Evolutionary conservation across 2,888 invertebrate species (phyloP), one percentile per base, ranked within the genome.

Genomic region (Brachypalpus laphriformis): DNA sequence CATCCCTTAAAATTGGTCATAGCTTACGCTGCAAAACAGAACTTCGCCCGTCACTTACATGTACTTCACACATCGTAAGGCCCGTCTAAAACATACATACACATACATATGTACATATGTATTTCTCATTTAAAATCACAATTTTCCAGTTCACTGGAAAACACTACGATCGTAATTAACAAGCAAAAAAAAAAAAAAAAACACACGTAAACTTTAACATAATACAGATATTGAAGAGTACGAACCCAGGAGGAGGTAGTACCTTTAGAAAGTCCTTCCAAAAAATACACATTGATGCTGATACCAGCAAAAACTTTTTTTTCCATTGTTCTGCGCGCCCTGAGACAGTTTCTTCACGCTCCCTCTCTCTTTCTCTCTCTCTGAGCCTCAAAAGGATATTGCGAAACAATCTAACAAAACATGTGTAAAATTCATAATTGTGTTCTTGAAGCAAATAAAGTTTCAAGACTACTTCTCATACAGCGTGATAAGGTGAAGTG

Each of bases 381-480:
- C 11, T 11, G 6, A 9, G 2, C 14, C 8, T 3, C 18, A 8
- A 9, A 9, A 9, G 25, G n/a, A 34, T 45, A 49, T 20, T 16
- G 11, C 9, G 40, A 49, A 80, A 61, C 57, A 80, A 68, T 45
- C 37, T 28, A 37, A 11, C 34, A 22, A 74, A 54, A 74, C 51
- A 61, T 61, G 66, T 61, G 74, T 61, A 45, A 61, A 45, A 66
- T 81, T 61, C 28, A 45, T 37, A 37, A 68, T 54, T 72, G 45
- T 25, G n/a, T 28, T 28, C 20, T 14, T 22, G 20, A 34, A 61
- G 28, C 8, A 56, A 57, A 42, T 63, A 40, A 77, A 45, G 20
- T 61, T 61, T 31, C 11, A 42, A 61, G 34, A 16, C 31, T 34
- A 45, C 47, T 7, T 5, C 7, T 11, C 9, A 18, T 3, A 25